Base-by-base conservation (phyloP, 1,140 invertebrate species). In the Zaprionus lachaisei region DNA sequence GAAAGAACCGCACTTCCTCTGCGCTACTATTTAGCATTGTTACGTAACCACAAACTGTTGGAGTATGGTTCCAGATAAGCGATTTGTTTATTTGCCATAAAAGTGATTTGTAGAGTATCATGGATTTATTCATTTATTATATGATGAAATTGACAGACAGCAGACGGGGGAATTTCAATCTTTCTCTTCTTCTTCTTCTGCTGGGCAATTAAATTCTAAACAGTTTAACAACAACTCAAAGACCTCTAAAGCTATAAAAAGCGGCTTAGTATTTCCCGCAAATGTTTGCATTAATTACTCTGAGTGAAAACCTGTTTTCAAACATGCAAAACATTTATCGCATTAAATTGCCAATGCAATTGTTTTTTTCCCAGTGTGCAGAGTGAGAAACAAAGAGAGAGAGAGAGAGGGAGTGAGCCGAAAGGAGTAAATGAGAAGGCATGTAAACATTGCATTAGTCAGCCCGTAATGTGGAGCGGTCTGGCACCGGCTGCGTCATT, bases 191-290 rank as follows among this genome's bases (percentile, higher is more conserved):
- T 51, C 4, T 51, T 9, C 47, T 5, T 2, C 17, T 11, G 5
- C 44, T 47, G 22, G 47, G 17, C 20, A 51, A 51, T 24, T 47
- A 51, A 14, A 51, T 20, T 24, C 47, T 20, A 20, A 51, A 11
- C 47, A 51, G 47, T 9, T 22, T 24, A 34, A 51, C 47, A 47
- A 47, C 41, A 47, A 47, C n/a, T 17, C 2, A 0, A 14, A 47
- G 41, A 51, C 9, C 47, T 51, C 20, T 1, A 7, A 4, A 5
- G 47, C 47, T 51, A 51, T 51, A 24, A 22, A 63, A 83, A 83
- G 76, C 81, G 72, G 77, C 74, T 83, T 54, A 49, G 34, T 69
- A 68, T 79, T 83, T 83, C 67, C 67, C 72, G 49, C 54, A 68
- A 47, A 47, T 66, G 9, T 61, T 79, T 51, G 61, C 58, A 12